Evolutionary conservation across 2,797 vertebrate species (phyloP), one percentile per base, ranked within the genome.

Genomic region (Phylloscopus collybita): DNA sequence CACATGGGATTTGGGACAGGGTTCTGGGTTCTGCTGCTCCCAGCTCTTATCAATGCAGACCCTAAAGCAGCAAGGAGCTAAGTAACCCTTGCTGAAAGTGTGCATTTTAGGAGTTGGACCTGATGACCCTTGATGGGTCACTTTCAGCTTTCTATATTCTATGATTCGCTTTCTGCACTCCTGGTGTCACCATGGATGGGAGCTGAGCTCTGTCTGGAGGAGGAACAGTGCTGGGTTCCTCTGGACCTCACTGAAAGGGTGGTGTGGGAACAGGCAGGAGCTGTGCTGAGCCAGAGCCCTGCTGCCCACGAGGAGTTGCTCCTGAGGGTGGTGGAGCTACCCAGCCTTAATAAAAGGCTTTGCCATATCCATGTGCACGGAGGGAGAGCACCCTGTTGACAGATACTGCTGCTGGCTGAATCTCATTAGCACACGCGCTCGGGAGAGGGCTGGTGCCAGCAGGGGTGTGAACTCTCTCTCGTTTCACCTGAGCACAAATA

Each of bases 401-500:
- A 90, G 95, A 79, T 76, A 90, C 73, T 79, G 91, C 93, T 93
- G 84, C 88, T 73, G 91, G 71, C 88, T 86, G 93, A 57, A 22
- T 90, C 61, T 92, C 86, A 51, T 93, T 92, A 96, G 78, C 80
- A 44, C 80, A 6, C 2, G 5, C 1, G 2, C 87, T 92, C 1
- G 0, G 74, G 88, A 11, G 9, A 75, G 38, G 61, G 74, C 90
- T 71, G 88, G 25, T 93, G 95, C 95, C 93, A 90, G 83, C 74
- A 89, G 56, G 83, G 91, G 91, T 94, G 94, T 93, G 94, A 96
- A 90, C 88, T 50, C 10, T 53, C 94, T 95, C 94, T 32, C 7
- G 11, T 96, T 95, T 93, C 96, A 95, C 90, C 67, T 27, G 60
- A 57, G 54, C 47, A 45, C 38, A 86, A 76, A 71, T 74, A 86